phyloP scores from a whole-genome alignment of 2,113 vertebrate genomes.

The Pampusana beccarii region DNA sequence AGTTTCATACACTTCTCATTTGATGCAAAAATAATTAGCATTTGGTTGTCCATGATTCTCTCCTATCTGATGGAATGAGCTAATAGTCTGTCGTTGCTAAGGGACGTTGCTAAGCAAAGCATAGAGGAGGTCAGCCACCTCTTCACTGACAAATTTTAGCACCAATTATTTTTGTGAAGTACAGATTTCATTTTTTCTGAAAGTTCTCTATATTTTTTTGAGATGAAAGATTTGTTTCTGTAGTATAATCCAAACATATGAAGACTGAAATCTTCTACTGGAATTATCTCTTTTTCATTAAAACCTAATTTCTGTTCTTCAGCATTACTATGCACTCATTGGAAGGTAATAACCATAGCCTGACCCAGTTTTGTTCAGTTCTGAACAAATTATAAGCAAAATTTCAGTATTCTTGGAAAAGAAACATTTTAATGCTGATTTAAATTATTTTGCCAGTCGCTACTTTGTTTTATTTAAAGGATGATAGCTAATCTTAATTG shows the following conservation, averaged over 20 bases:
- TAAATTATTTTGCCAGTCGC: neutral
- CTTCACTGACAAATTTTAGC: neutral
- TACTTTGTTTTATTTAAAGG: neutral
- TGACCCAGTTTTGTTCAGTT: neutral
- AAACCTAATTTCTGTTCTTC: conserved; percentile 8
- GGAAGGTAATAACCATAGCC: neutral
- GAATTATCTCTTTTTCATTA: conserved; percentile 22
- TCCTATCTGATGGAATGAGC: neutral
- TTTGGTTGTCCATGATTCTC: neutral
- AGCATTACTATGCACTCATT: neutral
- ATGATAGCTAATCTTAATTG: neutral
- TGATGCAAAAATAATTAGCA: neutral
- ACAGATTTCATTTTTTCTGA: neutral
- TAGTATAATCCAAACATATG: neutral
- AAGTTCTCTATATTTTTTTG: neutral
- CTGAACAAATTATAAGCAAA: neutral
- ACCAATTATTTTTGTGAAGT: conserved; percentile 20
- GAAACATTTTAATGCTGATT: neutral
- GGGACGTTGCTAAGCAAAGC: conserved; percentile 32
- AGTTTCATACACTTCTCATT: neutral
- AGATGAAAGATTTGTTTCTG: neutral
- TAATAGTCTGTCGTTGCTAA: conserved; percentile 10
- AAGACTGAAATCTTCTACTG: neutral
- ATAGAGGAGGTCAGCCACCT: neutral
- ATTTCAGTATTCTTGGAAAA: neutral